phyloP scores from a whole-genome alignment of 2,888 invertebrate species.

The Drosophila mayaguana region DNA sequence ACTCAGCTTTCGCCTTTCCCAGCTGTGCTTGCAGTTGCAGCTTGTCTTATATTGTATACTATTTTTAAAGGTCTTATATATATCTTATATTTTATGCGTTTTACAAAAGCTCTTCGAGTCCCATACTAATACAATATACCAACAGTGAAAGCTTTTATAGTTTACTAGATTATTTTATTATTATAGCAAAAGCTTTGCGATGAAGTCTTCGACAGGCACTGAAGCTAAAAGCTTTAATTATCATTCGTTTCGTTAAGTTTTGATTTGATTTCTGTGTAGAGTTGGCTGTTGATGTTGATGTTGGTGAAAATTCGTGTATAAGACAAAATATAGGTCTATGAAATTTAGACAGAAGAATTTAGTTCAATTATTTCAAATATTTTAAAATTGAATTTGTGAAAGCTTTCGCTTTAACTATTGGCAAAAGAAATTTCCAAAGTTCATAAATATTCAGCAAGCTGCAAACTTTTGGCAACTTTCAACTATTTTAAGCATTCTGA shows the following conservation, averaged over 20 bases:
- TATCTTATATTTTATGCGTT: not conserved
- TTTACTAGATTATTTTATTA: not conserved
- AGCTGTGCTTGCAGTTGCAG: not conserved
- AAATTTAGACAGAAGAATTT: too few relatives aligned
- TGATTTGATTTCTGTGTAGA: constrained; percentile 22
- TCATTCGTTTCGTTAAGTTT: not conserved
- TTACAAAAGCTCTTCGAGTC: not conserved
- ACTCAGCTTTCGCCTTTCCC: not conserved
- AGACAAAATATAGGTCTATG: not conserved
- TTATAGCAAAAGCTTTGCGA: constrained; percentile 6
- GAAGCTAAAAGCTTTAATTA: constrained; percentile 2
- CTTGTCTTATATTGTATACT: not conserved
- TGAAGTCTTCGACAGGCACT: not conserved
- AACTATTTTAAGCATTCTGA: not conserved
- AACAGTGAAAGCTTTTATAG: not conserved
- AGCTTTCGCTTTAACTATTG: not conserved
- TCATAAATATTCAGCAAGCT: not conserved
- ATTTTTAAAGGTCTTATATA: not conserved
- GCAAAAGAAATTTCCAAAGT: not conserved
- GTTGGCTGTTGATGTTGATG: constrained; percentile 8
- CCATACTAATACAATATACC: not conserved
- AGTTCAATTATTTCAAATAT: too few relatives aligned
- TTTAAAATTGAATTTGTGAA: not conserved
- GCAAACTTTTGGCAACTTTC: not conserved
- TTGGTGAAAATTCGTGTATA: constrained; percentile 3